Evolutionary conservation across 53 echinoderm and acorn worm genomes (phyloP).

Genomic region (Antedon mediterranea): DNA sequence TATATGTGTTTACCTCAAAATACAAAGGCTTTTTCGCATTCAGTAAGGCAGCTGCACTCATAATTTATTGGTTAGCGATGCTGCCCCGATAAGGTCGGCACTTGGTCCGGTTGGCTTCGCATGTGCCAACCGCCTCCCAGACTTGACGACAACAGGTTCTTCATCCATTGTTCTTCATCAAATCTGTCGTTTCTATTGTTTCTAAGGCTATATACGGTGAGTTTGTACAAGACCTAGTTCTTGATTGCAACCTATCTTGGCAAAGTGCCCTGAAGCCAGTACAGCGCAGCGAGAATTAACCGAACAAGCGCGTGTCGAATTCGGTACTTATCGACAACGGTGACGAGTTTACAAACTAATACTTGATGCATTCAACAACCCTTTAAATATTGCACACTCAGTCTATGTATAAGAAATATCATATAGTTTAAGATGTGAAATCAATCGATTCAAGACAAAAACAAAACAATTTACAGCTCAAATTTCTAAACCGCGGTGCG

Average conservation of each 20-base stretch:
- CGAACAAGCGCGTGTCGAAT: not conserved
- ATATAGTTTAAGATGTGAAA: not conserved
- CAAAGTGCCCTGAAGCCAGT: not conserved
- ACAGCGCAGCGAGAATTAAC: not conserved
- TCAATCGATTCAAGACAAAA: not conserved
- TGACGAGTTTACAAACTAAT: not conserved
- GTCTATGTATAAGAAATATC: not conserved
- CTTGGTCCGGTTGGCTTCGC: not conserved
- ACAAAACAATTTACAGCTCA: not conserved
- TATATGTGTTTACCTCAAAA: slow-evolving; percentile 1
- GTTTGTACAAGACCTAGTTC: not conserved
- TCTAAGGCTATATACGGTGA: not conserved
- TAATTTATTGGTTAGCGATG: not conserved
- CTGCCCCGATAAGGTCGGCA: slow-evolving; percentile 1
- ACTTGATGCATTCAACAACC: not conserved
- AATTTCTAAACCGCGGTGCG: not conserved
- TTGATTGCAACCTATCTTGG: not conserved
- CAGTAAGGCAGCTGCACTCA: not conserved
- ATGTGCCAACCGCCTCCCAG: not conserved
- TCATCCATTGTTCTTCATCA: not conserved
- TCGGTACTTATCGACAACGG: not conserved
- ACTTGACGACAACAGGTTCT: not conserved
- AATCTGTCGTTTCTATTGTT: not conserved
- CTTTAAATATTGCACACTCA: not conserved
- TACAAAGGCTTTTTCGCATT: not conserved